Evolutionary conservation across 2,797 vertebrate genomes (phyloP).

Genomic region (Zenarchopterus dispar): DNA sequence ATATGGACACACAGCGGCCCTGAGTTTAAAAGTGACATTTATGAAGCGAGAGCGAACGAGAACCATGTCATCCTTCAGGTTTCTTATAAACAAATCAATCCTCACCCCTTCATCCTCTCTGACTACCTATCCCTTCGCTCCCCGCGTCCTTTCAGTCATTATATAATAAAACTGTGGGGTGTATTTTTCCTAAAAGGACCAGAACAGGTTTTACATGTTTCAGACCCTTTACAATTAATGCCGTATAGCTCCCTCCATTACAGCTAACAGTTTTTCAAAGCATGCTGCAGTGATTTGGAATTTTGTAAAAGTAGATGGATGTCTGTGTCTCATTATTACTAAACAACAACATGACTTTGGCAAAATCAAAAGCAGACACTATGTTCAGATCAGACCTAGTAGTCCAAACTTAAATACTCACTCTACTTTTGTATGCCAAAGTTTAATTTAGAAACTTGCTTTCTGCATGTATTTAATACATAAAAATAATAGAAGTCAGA

Average conservation of each 20-base stretch:
- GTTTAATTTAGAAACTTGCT: background rate
- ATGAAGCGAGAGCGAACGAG: slow-evolving; percentile 73
- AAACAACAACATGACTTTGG: slow-evolving; percentile 45
- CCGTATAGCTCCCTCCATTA: slow-evolving; percentile 34
- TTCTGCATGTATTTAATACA: background rate
- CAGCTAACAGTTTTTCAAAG: slow-evolving; percentile 40
- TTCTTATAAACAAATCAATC: slow-evolving; percentile 54
- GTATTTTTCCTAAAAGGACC: slow-evolving; percentile 34
- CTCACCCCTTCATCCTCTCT: slow-evolving; percentile 15
- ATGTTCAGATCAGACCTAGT: slow-evolving; percentile 22
- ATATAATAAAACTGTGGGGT: slow-evolving; percentile 49
- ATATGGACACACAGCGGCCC: slow-evolving; percentile 26
- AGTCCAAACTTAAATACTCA: slow-evolving; percentile 3
- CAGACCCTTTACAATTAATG: slow-evolving; percentile 39
- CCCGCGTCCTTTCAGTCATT: slow-evolving; percentile 51
- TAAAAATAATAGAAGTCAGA: background rate
- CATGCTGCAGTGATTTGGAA: slow-evolving; percentile 31
- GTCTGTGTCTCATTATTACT: slow-evolving; percentile 58
- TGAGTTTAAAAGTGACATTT: slow-evolving; percentile 74
- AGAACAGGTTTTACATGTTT: slow-evolving; percentile 32
- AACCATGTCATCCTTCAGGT: slow-evolving; percentile 67
- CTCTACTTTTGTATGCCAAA: background rate
- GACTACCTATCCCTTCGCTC: slow-evolving; percentile 39
- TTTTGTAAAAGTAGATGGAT: slow-evolving; percentile 47
- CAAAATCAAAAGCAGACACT: slow-evolving; percentile 55